phyloP scores from a whole-genome alignment of 1,140 invertebrate species.

The Pissodes strobi region DNA sequence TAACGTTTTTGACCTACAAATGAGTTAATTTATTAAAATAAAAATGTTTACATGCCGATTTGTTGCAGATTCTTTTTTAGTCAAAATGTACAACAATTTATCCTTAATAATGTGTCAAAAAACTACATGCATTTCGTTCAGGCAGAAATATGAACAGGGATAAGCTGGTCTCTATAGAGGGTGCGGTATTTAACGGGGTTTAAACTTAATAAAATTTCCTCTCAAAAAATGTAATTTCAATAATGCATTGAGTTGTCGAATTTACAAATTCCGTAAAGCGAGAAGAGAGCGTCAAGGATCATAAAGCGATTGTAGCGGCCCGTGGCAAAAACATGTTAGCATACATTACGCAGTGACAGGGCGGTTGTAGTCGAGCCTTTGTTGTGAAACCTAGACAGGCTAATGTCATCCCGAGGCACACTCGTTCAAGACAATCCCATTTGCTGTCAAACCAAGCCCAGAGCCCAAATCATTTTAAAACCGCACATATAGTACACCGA shows the following conservation, averaged over 20 bases:
- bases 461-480: constrained; percentile 52
- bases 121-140: too few relatives aligned
- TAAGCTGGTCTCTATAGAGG: too few relatives aligned
- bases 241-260: constrained; percentile 46
- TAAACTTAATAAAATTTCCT: too few relatives aligned
- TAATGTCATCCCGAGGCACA: constrained; percentile 53
- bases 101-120: too few relatives aligned
- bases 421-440: constrained; percentile 53
- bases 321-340: constrained; percentile 51
- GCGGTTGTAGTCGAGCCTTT: constrained; percentile 48
- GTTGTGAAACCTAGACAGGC: constrained; percentile 52
- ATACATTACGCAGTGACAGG: constrained; percentile 54
- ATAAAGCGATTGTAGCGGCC: constrained; percentile 51
- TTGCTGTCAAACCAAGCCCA: constrained; percentile 53
- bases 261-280: constrained; percentile 44
- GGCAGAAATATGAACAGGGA: too few relatives aligned
- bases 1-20: too few relatives aligned
- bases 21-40: too few relatives aligned
- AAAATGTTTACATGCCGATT: too few relatives aligned
- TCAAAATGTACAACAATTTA: too few relatives aligned
- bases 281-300: constrained; percentile 48
- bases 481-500: constrained; percentile 39
- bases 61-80: too few relatives aligned
- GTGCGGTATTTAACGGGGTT: too few relatives aligned
- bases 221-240: constrained; percentile 28